A percentile compares a stretch with the other conserved stretches of the same genome.
These are phyloP conservation scores for Lordiphosa clarofinis DNA, from an alignment of 1,140 invertebrate species.

Conservation along the genomic window DNA sequence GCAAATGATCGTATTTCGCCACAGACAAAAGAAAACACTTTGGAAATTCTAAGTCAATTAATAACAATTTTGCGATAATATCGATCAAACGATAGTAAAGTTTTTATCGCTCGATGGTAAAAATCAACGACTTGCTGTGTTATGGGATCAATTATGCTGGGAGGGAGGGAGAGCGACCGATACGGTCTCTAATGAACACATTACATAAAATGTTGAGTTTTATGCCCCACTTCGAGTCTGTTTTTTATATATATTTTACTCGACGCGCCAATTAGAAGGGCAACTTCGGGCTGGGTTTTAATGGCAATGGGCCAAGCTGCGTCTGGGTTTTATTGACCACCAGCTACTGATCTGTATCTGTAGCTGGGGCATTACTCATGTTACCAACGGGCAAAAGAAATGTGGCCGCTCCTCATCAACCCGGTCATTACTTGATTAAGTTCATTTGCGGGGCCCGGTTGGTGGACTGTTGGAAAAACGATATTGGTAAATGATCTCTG, in stretches of 20 bases:
- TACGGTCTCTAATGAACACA: constrained; percentile 68
- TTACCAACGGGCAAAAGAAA: constrained; percentile 58
- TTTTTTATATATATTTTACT: constrained; percentile 32
- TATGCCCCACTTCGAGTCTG: constrained; percentile 58
- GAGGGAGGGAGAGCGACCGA: constrained; percentile 3
- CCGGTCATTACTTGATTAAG: constrained; percentile 74
- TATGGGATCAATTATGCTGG: constrained; percentile 71
- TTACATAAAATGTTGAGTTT: constrained; percentile 73
- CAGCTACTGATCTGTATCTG: constrained; percentile 74
- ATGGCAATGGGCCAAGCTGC: constrained; percentile 50
- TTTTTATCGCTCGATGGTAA: constrained; percentile 67
- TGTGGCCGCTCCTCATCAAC: constrained; percentile 60
- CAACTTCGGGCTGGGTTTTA: constrained; percentile 40
- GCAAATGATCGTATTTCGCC: no score
- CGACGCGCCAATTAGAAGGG: constrained; percentile 65
- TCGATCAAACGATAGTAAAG: constrained; percentile 61
- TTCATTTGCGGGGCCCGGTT: constrained; percentile 61
- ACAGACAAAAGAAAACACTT: constrained; percentile 40
- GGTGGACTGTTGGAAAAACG: constrained; percentile 43
- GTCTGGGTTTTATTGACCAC: constrained; percentile 64
- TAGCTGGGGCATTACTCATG: constrained; percentile 50
- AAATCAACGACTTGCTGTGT: constrained; percentile 71
- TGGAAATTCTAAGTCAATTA: constrained; percentile 46
- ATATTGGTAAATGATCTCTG: constrained; percentile 41
- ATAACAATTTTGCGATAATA: constrained; percentile 75